phyloP scores from a whole-genome alignment of 2,888 invertebrate genomes.

The Chrysolina haemoptera region DNA sequence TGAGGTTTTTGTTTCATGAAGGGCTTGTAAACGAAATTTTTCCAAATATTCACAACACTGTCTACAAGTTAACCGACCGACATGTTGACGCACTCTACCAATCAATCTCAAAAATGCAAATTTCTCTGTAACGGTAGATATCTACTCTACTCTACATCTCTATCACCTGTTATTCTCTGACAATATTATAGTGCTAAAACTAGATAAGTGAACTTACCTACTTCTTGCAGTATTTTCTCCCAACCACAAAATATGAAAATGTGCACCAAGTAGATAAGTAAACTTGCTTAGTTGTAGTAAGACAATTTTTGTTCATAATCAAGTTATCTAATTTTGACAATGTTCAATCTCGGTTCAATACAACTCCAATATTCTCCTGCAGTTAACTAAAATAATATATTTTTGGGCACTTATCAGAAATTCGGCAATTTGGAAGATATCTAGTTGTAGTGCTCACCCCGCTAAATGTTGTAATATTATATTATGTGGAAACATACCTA shows the following conservation, averaged over 20 bases:
- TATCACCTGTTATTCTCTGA: slow-evolving; percentile 3
- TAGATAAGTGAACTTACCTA: neutral
- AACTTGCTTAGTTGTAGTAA: neutral
- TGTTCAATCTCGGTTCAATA: no score
- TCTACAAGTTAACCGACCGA: neutral
- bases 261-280: slow-evolving; percentile 13
- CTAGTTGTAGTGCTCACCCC: neutral
- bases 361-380: neutral
- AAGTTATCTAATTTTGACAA: neutral
- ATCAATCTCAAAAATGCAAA: neutral
- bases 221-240: neutral
- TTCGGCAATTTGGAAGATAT: neutral
- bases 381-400: slow-evolving; percentile 4
- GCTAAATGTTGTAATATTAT: no score
- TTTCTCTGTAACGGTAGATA: neutral
- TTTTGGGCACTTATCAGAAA: neutral
- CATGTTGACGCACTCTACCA: neutral
- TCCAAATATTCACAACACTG: neutral
- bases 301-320: neutral
- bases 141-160: neutral
- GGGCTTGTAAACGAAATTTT: neutral
- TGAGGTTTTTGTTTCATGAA: no score
- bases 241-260: no score
- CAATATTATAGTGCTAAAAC: neutral
- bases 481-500: no score